Percentiles rank a stretch among this genome's conserved stretches.
Conservation (phyloP, 2,888 invertebrate genomes). For the Drosophila yooni region DNA sequence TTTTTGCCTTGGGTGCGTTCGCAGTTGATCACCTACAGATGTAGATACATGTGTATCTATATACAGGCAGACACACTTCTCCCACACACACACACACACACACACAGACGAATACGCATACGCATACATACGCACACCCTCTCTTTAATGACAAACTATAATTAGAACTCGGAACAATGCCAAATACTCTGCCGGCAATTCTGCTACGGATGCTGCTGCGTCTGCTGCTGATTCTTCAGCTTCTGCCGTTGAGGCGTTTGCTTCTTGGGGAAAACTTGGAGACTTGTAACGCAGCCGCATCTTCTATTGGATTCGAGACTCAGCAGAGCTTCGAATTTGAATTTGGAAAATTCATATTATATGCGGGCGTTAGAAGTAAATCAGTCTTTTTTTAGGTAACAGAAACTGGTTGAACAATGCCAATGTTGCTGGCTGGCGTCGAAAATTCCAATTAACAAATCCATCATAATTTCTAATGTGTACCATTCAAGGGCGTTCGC, state of each 20-base stretch:
- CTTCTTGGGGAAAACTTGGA: constrained; percentile 16
- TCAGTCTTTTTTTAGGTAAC: constrained; percentile 2
- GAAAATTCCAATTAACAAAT: constrained; percentile 75
- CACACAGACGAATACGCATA: constrained; percentile 4
- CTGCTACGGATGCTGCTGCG: constrained; percentile 35
- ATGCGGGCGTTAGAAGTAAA: constrained; percentile 36
- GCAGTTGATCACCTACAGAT: constrained; percentile 21
- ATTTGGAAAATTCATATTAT: constrained; percentile 25
- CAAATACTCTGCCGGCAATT: constrained; percentile 79
- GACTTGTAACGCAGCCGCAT: constrained; percentile 32
- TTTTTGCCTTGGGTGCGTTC: constrained; percentile 27
- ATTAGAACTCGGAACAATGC: constrained; percentile 82
- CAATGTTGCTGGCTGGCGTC: constrained; percentile 48
- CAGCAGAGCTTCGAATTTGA: constrained; percentile 30
- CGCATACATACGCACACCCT: constrained; percentile 53
- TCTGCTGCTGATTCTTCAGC: constrained; percentile 29
- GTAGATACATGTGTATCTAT: constrained; percentile 1
- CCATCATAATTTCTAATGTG: constrained; percentile 78
- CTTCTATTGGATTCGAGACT: constrained; percentile 5
- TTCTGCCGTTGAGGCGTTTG: constrained; percentile 29
- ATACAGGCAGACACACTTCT: constrained; percentile 40
- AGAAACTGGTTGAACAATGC: constrained; percentile 65
- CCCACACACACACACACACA: constrained; percentile 27
- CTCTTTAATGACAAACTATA: constrained; percentile 80
- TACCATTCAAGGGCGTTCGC: constrained; percentile 52